Percentiles rank a stretch among this genome's conserved stretches.
Conservation (phyloP, 1,140 invertebrate genomes). For the Drosophila elegans region DNA sequence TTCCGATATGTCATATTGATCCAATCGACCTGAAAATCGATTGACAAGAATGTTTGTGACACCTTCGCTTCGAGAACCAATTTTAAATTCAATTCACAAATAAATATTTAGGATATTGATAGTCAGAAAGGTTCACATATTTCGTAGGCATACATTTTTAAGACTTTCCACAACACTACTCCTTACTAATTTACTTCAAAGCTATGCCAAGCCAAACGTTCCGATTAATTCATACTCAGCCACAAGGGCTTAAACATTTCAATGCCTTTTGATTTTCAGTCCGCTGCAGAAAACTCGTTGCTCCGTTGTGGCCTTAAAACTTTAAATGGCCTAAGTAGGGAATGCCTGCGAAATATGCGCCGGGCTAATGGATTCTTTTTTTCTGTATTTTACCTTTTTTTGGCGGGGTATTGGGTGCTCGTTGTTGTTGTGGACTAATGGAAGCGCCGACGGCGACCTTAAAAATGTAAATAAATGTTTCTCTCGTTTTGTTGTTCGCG, state of each 20-base stretch:
- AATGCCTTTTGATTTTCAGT: constrained; percentile 3
- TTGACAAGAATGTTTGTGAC: neutral
- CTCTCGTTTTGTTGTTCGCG: constrained; percentile 30
- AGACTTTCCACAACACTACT: too few relatives aligned
- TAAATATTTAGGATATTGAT: too few relatives aligned
- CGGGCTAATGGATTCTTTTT: constrained; percentile 73
- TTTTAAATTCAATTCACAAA: too few relatives aligned
- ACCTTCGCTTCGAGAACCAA: too few relatives aligned
- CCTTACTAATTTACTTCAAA: neutral
- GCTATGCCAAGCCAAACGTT: too few relatives aligned
- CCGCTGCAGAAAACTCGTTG: neutral
- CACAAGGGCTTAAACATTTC: neutral
- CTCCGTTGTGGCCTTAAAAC: constrained; percentile 29
- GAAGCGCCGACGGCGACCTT: constrained; percentile 70
- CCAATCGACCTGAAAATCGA: neutral
- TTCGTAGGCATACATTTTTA: too few relatives aligned
- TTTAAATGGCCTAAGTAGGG: constrained; percentile 70
- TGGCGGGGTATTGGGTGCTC: constrained; percentile 33
- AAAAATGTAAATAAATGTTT: constrained; percentile 79
- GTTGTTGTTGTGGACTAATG: constrained; percentile 55
- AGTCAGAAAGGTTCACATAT: too few relatives aligned
- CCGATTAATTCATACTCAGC: neutral
- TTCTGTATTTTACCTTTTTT: constrained; percentile 43
- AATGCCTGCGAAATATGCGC: constrained; percentile 65
- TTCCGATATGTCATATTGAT: neutral